A percentile compares a stretch with the other conserved stretches of the same genome.
phyloP scores from a whole-genome alignment of 2,113 vertebrate genomes.

The Anthoscopus minutus region DNA sequence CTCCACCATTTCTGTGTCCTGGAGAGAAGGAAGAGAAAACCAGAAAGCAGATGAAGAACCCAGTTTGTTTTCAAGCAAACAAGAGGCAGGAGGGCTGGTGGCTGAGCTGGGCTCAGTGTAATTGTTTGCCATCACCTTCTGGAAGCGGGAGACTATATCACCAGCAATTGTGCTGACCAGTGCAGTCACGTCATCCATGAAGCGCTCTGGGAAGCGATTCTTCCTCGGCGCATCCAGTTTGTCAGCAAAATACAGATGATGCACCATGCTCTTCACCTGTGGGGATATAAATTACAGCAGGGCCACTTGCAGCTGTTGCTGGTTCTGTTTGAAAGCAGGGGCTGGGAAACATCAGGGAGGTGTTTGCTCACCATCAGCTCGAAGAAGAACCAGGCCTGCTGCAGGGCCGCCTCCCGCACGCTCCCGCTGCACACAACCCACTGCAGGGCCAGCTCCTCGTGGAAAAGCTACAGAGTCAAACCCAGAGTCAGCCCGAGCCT shows the following conservation, averaged over 20 bases:
- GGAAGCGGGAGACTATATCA: conserved; percentile 93
- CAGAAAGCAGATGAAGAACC: background rate
- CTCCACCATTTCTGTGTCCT: conserved; percentile 97
- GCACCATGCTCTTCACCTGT: conserved; percentile 97
- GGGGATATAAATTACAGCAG: conserved; percentile 6
- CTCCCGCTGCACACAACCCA: conserved; percentile 98
- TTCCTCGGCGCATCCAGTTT: conserved; percentile 91
- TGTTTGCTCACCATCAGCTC: conserved; percentile 92
- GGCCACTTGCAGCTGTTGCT: background rate
- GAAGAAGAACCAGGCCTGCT: conserved; percentile 99
- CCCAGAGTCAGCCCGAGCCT: background rate
- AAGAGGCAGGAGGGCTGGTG: background rate
- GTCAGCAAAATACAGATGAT: conserved; percentile 95
- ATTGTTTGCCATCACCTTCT: conserved; percentile 82
- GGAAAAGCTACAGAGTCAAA: conserved; percentile 85
- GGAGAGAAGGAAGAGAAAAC: conserved; percentile 1
- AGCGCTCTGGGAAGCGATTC: conserved; percentile 95
- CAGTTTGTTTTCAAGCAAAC: background rate
- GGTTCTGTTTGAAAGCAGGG: background rate
- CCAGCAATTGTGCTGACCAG: conserved; percentile 94
- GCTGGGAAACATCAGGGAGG: background rate
- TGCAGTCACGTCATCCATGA: conserved; percentile 96
- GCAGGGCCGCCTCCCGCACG: conserved; percentile 92
- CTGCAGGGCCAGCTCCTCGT: conserved; percentile 95
- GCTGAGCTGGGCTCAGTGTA: background rate